Evolutionary conservation across 2,113 vertebrate genomes (phyloP).

Genomic region (Brachyhypopomus gauderio): DNA sequence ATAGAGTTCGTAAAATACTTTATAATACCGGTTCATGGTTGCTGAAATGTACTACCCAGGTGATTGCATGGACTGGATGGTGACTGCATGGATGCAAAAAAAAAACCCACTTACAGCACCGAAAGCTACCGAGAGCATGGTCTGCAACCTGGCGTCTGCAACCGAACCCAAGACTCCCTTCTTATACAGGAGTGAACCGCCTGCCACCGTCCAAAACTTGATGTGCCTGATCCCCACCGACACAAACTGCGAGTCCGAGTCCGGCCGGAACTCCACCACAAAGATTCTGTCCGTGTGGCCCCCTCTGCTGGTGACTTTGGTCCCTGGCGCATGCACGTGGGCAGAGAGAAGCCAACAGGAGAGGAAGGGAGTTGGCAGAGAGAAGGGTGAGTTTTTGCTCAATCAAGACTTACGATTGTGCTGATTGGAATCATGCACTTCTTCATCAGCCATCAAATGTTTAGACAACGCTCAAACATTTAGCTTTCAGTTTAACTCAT

Average conservation of each 20-base stretch:
- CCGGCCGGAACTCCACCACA: constrained; percentile 92
- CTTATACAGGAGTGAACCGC: constrained; percentile 90
- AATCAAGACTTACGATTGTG: too few species aligned
- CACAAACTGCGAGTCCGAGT: constrained; percentile 95
- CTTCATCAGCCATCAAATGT: too few species aligned
- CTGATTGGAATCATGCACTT: too few species aligned
- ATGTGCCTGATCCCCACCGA: constrained; percentile 96
- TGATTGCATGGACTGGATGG: too few species aligned
- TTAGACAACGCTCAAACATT: too few species aligned
- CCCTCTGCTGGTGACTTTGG: constrained; percentile 86
- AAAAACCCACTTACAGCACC: constrained; percentile 84
- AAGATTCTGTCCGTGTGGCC: constrained; percentile 93
- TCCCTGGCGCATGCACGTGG: constrained; percentile 66
- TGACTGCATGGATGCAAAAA: neutral
- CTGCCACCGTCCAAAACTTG: constrained; percentile 97
- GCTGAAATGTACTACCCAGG: too few species aligned
- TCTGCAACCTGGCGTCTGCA: constrained; percentile 94
- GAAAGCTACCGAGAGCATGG: constrained; percentile 95
- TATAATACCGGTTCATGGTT: too few species aligned
- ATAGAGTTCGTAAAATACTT: too few species aligned
- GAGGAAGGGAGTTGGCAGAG: neutral
- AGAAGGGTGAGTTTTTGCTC: too few species aligned
- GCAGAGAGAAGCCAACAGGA: neutral
- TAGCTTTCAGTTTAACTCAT: too few species aligned
- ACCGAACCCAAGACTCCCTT: constrained; percentile 89